Percentiles rank a stretch among this genome's conserved stretches.
phyloP scores from a whole-genome alignment of 1,140 invertebrate species.

The Diorhabda carinulata region DNA sequence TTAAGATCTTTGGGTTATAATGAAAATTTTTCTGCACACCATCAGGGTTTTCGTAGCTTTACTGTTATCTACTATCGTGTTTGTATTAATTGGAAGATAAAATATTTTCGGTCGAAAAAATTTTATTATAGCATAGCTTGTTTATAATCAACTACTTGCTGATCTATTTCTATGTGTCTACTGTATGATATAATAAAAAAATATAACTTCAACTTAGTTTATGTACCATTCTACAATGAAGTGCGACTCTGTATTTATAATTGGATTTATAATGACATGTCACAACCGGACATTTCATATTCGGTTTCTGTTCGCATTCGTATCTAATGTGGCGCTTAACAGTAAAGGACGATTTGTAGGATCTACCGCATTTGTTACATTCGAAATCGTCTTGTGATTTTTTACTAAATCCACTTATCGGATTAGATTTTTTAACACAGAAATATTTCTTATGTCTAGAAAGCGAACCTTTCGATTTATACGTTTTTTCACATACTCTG shows the following conservation, averaged over 20 bases:
- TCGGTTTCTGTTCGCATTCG: slow-evolving; percentile 53
- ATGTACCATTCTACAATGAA: slow-evolving; percentile 49
- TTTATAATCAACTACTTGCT: no score
- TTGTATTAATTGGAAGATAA: no score
- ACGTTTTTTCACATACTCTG: slow-evolving; percentile 21
- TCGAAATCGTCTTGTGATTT: slow-evolving; percentile 25
- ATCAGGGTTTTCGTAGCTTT: no score
- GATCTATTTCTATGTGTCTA: no score
- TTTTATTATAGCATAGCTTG: no score
- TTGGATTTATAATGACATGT: slow-evolving; percentile 49
- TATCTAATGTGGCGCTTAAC: slow-evolving; percentile 53
- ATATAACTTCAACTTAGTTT: no score
- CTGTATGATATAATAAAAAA: no score
- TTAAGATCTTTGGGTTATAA: no score
- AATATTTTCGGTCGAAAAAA: no score
- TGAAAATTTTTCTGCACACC: no score
- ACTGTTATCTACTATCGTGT: no score
- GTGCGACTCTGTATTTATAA: slow-evolving; percentile 48
- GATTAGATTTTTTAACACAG: slow-evolving; percentile 77
- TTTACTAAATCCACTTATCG: slow-evolving; percentile 56
- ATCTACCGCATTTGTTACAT: slow-evolving; percentile 51
- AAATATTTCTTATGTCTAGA: slow-evolving; percentile 81
- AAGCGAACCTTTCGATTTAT: slow-evolving; percentile 60
- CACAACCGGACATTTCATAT: slow-evolving; percentile 53
- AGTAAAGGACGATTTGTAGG: slow-evolving; percentile 52